A percentile compares a stretch with the other conserved stretches of the same genome.
Conservation (phyloP, 2,113 vertebrate genomes). For the Aphyosemion australe region DNA sequence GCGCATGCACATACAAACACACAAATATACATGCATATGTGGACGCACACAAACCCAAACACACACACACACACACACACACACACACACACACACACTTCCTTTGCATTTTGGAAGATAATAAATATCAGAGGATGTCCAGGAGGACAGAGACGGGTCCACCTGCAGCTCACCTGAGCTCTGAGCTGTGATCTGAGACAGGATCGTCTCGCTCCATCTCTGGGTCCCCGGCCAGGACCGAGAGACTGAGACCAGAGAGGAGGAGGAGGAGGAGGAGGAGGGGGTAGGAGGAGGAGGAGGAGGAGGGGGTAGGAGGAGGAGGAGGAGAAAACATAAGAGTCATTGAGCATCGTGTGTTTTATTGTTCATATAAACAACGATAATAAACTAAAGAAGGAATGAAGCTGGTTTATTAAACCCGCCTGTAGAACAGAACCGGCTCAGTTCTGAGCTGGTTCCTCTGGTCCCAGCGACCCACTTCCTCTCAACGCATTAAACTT, state of each 20-base stretch:
- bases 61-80: no score
- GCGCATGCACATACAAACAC: no score
- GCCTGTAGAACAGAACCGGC: no score
- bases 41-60: no score
- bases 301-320: background rate
- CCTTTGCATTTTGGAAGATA: no score
- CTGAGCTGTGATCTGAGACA: conserved; percentile 37
- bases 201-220: conserved; percentile 35
- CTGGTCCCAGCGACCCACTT: background rate
- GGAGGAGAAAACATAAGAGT: background rate
- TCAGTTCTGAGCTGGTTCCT: background rate
- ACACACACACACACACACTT: no score
- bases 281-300: no score
- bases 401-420: no score
- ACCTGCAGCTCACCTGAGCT: conserved; percentile 65
- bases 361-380: no score
- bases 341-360: background rate
- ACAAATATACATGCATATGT: no score
- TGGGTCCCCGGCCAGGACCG: conserved; percentile 56
- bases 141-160: background rate
- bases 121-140: no score
- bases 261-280: background rate
- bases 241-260: conserved; percentile 51
- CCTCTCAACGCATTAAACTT: conserved; percentile 6
- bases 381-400: no score